phyloP scores from a whole-genome alignment of 2,113 vertebrate genomes.

The Mionectes macconnelli region DNA sequence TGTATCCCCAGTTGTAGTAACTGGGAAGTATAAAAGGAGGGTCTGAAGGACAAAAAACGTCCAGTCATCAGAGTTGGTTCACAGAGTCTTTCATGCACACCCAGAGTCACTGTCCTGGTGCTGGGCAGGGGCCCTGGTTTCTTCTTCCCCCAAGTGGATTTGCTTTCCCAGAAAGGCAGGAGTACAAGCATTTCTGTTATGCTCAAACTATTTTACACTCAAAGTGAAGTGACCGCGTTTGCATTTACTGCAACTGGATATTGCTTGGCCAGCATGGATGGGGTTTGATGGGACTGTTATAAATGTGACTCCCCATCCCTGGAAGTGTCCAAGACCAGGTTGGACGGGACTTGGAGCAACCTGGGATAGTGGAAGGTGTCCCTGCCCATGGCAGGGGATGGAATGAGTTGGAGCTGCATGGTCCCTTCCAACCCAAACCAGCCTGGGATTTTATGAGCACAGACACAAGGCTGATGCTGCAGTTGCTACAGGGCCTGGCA shows the following conservation, averaged over 20 bases:
- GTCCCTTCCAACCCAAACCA: background rate
- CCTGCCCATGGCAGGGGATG: background rate
- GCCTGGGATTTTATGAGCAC: background rate
- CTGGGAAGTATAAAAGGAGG: background rate
- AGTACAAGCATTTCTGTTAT: background rate
- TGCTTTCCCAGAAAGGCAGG: background rate
- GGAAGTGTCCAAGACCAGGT: background rate
- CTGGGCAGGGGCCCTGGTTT: background rate
- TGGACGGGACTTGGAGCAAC: background rate
- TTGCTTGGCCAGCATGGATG: background rate
- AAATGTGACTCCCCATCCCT: background rate
- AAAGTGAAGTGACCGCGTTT: rapidly evolving
- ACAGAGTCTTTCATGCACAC: background rate
- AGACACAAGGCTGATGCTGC: background rate
- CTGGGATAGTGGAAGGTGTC: background rate
- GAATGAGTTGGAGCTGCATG: background rate
- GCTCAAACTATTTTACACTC: rapidly evolving
- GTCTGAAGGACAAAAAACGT: background rate
- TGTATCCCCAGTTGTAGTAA: background rate
- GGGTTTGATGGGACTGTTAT: background rate
- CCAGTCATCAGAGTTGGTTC: background rate
- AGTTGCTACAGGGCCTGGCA: background rate
- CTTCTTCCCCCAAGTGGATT: background rate
- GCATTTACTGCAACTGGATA: background rate
- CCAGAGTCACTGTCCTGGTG: background rate